Evolutionary conservation across 2,888 invertebrate species (phyloP).

Genomic region (Onthophagus sagittarius): DNA sequence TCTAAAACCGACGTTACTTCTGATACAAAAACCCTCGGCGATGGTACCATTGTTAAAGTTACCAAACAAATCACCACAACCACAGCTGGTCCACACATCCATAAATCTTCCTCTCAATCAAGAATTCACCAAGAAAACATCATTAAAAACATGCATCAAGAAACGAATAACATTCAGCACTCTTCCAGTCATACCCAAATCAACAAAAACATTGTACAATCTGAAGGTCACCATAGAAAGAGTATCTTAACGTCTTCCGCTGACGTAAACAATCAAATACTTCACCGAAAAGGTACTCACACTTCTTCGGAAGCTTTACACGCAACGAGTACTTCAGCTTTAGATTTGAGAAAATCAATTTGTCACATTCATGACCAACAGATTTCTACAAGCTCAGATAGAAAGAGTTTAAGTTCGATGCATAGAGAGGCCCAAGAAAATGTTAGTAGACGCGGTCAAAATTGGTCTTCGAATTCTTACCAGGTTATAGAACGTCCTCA

Average conservation of each 20-base stretch:
- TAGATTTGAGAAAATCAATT: slow-evolving; percentile 77
- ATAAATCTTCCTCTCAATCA: slow-evolving; percentile 44
- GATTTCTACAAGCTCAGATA: slow-evolving; percentile 63
- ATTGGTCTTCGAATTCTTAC: slow-evolving; percentile 49
- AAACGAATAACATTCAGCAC: slow-evolving; percentile 34
- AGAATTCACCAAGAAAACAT: slow-evolving; percentile 36
- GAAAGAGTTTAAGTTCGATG: slow-evolving; percentile 75
- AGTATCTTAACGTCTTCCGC: slow-evolving; percentile 71
- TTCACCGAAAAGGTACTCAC: slow-evolving; percentile 68
- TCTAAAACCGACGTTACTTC: slow-evolving; percentile 31
- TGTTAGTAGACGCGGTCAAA: slow-evolving; percentile 51
- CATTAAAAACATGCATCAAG: slow-evolving; percentile 19
- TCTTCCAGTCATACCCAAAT: slow-evolving; percentile 31
- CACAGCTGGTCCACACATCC: slow-evolving; percentile 35
- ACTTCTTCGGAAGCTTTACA: slow-evolving; percentile 70
- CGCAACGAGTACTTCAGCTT: slow-evolving; percentile 68
- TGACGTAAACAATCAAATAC: slow-evolving; percentile 71
- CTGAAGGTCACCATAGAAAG: slow-evolving; percentile 60
- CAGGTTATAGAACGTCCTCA: slow-evolving; percentile 59
- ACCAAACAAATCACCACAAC: slow-evolving; percentile 51
- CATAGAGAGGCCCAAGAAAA: slow-evolving; percentile 63
- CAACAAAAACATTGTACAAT: slow-evolving; percentile 28
- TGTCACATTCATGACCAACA: slow-evolving; percentile 73
- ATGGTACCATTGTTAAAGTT: slow-evolving; percentile 54
- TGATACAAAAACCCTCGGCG: slow-evolving; percentile 49